A percentile compares a stretch with the other conserved stretches of the same genome.
phyloP scores from a whole-genome alignment of 2,797 vertebrate species.

The Diplodus puntazzo region DNA sequence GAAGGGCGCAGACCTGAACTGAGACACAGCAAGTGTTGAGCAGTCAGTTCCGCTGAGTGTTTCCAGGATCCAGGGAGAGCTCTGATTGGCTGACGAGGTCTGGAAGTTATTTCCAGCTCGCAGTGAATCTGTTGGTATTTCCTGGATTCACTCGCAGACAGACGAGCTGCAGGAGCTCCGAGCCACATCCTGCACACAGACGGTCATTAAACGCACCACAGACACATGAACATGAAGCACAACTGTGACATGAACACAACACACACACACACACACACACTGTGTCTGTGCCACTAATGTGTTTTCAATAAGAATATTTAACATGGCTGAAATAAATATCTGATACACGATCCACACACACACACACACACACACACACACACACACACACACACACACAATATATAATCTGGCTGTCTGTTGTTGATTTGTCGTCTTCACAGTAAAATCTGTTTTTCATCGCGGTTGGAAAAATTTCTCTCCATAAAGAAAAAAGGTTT shows the following conservation, averaged over 20 bases:
- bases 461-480: constrained; percentile 14
- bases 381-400: constrained; percentile 6
- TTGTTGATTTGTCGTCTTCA: constrained; percentile 13
- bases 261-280: not conserved
- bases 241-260: not conserved
- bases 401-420: not conserved
- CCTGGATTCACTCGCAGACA: constrained; percentile 37
- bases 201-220: too few relatives aligned
- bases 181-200: too few relatives aligned
- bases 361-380: constrained; percentile 11
- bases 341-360: not conserved
- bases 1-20: too few relatives aligned
- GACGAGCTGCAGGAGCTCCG: not conserved
- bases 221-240: too few relatives aligned
- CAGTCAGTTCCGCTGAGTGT: not conserved
- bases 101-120: constrained; percentile 51
- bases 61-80: constrained; percentile 14
- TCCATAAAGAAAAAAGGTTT: not conserved
- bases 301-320: not conserved
- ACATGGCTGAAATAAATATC: not conserved
- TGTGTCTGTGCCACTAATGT: not conserved
- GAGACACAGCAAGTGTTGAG: too few relatives aligned
- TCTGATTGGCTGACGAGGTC: constrained; percentile 27
- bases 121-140: constrained; percentile 42
- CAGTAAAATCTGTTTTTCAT: constrained; percentile 30